Percentiles rank a stretch among this genome's conserved stretches.
These are phyloP conservation scores for Tinea trinotella DNA, from an alignment of 2,888 invertebrate genomes.

Conservation along the genomic window DNA sequence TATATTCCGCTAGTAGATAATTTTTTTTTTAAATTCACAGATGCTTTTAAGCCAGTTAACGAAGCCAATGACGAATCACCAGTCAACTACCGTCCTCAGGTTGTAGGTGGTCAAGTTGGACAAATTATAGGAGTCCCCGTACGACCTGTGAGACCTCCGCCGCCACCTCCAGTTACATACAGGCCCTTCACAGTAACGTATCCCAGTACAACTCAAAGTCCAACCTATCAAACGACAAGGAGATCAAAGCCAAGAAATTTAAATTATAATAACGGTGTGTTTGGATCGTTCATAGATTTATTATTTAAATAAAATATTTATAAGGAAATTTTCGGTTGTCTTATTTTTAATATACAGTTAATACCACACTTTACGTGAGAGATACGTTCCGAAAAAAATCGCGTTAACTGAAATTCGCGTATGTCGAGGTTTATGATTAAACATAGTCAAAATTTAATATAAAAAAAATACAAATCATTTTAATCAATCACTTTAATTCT, in stretches of 20 bases:
- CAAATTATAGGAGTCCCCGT: constrained; percentile 47
- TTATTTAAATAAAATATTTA: constrained; percentile 46
- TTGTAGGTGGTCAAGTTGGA: constrained; percentile 46
- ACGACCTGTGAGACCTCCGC: constrained; percentile 31
- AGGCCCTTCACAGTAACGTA: neutral
- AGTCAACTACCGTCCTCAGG: constrained; percentile 38
- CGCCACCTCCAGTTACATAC: constrained; percentile 16
- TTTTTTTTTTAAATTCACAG: constrained; percentile 30
- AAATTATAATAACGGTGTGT: constrained; percentile 30
- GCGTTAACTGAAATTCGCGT: too few species aligned
- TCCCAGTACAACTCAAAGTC: neutral
- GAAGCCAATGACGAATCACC: constrained; percentile 37
- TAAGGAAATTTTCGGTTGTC: constrained; percentile 30
- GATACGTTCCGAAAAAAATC: too few species aligned
- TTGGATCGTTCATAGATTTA: constrained; percentile 56
- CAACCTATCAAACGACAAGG: constrained; percentile 22
- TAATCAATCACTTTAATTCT: too few species aligned
- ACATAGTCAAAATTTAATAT: too few species aligned
- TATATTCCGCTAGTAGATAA: too few species aligned
- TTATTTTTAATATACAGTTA: neutral
- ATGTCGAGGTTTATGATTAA: too few species aligned
- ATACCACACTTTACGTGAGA: too few species aligned
- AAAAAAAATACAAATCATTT: too few species aligned
- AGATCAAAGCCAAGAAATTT: constrained; percentile 29
- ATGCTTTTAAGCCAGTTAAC: constrained; percentile 50